These are phyloP conservation scores for Drepana falcataria DNA, from an alignment of 2,888 invertebrate genomes.

Conservation along the genomic window DNA sequence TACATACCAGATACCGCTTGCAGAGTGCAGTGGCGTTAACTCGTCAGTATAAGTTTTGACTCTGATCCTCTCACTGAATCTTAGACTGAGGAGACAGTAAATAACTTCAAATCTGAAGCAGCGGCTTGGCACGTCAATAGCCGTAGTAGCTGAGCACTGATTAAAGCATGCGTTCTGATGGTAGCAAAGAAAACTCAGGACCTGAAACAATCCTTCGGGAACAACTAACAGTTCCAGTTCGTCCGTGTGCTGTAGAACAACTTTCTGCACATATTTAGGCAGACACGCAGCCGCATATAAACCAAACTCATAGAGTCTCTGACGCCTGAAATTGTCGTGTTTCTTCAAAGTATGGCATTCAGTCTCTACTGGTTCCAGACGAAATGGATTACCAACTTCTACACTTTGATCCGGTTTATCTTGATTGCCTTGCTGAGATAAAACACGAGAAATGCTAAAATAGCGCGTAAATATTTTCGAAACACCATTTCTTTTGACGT, in stretches of 20 bases:
- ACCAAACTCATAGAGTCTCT: conserved; percentile 61
- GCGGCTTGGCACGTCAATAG: conserved; percentile 61
- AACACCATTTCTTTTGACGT: conserved; percentile 15
- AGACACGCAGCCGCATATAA: conserved; percentile 62
- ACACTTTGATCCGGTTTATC: conserved; percentile 13
- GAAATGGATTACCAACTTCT: conserved; percentile 33
- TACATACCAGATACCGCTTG: conserved; percentile 40
- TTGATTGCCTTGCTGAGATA: conserved; percentile 5
- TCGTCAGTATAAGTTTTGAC: conserved; percentile 69
- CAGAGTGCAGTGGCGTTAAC: conserved; percentile 57
- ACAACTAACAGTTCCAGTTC: conserved; percentile 58
- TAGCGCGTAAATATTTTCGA: conserved; percentile 16
- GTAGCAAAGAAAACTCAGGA: conserved; percentile 49
- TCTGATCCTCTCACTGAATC: conserved; percentile 42
- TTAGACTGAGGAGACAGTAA: conserved; percentile 50
- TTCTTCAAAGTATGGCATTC: conserved; percentile 41
- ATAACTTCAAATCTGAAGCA: conserved; percentile 57
- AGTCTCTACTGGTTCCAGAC: conserved; percentile 42
- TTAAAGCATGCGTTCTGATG: conserved; percentile 64
- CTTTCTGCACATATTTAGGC: conserved; percentile 63
- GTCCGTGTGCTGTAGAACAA: conserved; percentile 61
- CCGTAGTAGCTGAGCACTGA: conserved; percentile 47
- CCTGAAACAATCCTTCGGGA: conserved; percentile 55
- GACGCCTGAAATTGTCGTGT: conserved; percentile 52
- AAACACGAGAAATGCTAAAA: conserved; percentile 11